Evolutionary conservation across 2,797 vertebrate species (phyloP).

Genomic region (Valencia hispanica): DNA sequence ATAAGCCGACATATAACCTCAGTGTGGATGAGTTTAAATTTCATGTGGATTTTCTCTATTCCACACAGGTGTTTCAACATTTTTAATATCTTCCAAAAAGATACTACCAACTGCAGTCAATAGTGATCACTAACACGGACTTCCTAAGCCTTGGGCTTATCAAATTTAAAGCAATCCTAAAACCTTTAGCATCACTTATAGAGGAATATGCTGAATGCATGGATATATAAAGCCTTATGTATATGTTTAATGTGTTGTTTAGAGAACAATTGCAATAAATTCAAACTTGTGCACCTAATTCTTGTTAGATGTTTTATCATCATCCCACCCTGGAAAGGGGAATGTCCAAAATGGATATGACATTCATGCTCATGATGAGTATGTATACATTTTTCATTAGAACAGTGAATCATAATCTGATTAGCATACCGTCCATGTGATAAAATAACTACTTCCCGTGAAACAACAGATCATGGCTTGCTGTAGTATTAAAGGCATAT

Average conservation of each 20-base stretch:
- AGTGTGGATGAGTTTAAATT: not conserved
- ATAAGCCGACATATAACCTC: not conserved
- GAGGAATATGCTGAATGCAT: not conserved
- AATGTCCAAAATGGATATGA: not conserved
- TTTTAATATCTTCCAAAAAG: too few relatives aligned
- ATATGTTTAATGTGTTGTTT: not conserved
- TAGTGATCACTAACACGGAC: not conserved
- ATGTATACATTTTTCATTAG: not conserved
- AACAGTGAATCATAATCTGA: not conserved
- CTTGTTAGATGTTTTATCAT: not conserved
- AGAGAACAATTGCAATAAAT: not conserved
- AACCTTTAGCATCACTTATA: not conserved
- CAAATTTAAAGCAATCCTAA: not conserved
- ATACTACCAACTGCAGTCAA: not conserved
- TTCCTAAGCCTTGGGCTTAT: not conserved
- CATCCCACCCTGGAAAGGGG: not conserved
- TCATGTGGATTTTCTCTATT: not conserved
- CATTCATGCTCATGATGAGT: not conserved
- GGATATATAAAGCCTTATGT: not conserved
- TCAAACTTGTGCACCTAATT: not conserved
- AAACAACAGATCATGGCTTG: conserved; percentile 24
- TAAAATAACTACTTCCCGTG: conserved; percentile 28
- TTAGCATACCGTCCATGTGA: conserved; percentile 45
- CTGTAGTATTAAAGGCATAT: conserved; percentile 50
- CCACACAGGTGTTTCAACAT: too few relatives aligned